Base-by-base conservation (phyloP, 2,888 invertebrate species). In the Cotesia congregata region DNA sequence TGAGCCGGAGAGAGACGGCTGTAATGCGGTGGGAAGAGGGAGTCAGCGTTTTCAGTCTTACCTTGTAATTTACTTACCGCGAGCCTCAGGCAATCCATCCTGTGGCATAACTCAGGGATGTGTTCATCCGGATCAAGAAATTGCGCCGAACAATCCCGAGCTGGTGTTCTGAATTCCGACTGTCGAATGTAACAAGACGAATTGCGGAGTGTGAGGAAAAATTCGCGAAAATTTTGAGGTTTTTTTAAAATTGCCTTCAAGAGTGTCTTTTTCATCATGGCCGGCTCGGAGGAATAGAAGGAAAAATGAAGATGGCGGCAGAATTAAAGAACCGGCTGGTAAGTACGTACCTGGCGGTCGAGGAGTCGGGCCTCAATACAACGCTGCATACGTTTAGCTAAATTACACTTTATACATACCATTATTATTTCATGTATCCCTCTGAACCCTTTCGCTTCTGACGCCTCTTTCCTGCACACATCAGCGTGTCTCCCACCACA, bases 21-120 rank as follows among this genome's bases (percentile, higher is more conserved):
- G 75, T 59, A 74, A 61, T 60, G 65, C 30, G 75, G 77, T 77
- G 81, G 79, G 79, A 80, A 80, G 82, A 81, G 83, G 82, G 82
- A 84, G 84, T 85, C 84, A 83, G 85, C 83, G 85, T 86, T 50
- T 50, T 87, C 85, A 86, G 85, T 84, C 85, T 86, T 88, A 86
- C 88, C 88, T 88, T 88, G 88, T 88, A 88, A 88, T 88, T 88
- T 88, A 88, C 88, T 87, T 87, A 88, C 88, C 88, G 88, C 88
- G 82, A 83, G 86, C 87, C 86, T 83, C 83, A 80, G 86, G 86
- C 87, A 85, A 87, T 87, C 84, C 85, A 86, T 86, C 85, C 86
- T 84, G 82, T 85, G 85, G 86, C 84, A 86, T 85, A 87, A 87
- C 84, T 85, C 87, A 87, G 87, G 84, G 84, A 85, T 84, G 84